A percentile compares a stretch with the other conserved stretches of the same genome.
Evolutionary conservation across 2,797 vertebrate genomes (phyloP).

Genomic region (Phataginus tetradactyla): DNA sequence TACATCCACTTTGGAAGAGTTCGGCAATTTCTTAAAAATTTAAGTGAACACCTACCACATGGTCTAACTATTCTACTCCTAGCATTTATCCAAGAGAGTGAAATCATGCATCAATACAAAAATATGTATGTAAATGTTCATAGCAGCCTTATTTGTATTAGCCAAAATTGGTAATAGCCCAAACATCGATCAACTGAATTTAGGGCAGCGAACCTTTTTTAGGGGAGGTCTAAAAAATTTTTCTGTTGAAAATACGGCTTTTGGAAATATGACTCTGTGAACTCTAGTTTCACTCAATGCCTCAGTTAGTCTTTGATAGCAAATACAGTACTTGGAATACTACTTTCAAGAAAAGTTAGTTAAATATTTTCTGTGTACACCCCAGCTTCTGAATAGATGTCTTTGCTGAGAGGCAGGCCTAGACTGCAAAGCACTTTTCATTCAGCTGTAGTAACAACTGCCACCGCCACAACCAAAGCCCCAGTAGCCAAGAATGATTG

Average conservation of each 20-base stretch:
- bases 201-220: neutral
- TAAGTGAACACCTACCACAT: neutral
- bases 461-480: neutral
- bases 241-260: neutral
- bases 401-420: neutral
- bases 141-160: neutral
- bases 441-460: neutral
- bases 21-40: neutral
- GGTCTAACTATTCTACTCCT: neutral
- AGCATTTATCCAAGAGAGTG: neutral
- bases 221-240: neutral
- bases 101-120: neutral
- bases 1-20: neutral
- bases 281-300: neutral
- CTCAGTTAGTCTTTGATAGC: neutral
- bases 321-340: neutral
- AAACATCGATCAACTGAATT: neutral
- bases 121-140: neutral
- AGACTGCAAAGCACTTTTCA: neutral
- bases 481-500: neutral
- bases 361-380: neutral
- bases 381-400: neutral
- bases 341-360: neutral
- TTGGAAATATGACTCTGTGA: neutral
- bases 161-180: neutral